A percentile compares a stretch with the other conserved stretches of the same genome.
phyloP scores from a whole-genome alignment of 2,113 vertebrate genomes.

The Mormyrus lacerda region DNA sequence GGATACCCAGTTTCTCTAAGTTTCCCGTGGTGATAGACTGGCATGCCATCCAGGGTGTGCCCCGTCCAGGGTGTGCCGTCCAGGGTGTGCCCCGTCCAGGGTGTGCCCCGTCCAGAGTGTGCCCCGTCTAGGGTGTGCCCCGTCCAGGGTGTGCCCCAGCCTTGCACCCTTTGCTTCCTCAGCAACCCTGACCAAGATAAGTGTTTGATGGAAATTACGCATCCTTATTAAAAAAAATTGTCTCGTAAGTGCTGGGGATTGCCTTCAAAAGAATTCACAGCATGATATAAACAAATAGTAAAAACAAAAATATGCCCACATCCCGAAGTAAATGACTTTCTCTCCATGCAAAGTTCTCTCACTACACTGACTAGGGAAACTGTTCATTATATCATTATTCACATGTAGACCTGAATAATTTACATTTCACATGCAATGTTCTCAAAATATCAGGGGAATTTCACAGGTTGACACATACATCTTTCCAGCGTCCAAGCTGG shows the following conservation, averaged over 20 bases:
- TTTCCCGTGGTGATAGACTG: background rate
- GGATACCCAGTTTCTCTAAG: background rate
- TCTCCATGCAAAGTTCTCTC: background rate
- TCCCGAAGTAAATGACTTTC: background rate
- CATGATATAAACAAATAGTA: slow-evolving; percentile 17
- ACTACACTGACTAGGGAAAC: background rate
- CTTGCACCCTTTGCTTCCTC: background rate
- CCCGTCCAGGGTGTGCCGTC: too few relatives aligned
- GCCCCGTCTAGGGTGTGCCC: too few relatives aligned
- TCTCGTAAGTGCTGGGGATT: background rate
- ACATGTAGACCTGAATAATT: background rate
- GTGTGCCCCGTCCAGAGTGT: too few relatives aligned
- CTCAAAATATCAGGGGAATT: slow-evolving; percentile 1
- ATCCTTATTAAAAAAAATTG: slow-evolving; percentile 32
- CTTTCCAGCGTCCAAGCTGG: background rate
- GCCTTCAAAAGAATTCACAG: slow-evolving; percentile 27
- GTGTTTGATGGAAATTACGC: slow-evolving; percentile 27
- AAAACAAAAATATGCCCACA: background rate
- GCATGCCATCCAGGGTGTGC: background rate
- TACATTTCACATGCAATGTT: background rate
- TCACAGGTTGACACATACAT: background rate
- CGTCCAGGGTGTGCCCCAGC: too few relatives aligned
- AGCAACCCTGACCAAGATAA: background rate
- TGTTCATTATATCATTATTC: background rate
- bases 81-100: too few relatives aligned